Conservation (phyloP, 53 echinoderm and acorn worm genomes). For the Holothuria leucospilota region DNA sequence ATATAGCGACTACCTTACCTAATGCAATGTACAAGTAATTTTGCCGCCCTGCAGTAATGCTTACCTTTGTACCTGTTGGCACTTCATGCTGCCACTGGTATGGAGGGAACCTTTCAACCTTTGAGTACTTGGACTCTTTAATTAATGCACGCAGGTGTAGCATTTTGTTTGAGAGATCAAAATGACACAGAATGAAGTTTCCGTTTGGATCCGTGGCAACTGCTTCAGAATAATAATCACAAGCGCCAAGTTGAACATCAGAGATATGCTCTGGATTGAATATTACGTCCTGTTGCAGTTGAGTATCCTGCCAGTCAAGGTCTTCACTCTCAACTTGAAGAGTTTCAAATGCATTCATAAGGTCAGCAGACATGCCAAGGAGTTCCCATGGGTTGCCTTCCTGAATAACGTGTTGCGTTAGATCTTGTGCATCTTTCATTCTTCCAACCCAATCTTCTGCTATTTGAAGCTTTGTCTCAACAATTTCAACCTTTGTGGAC, state of each 20-base stretch:
- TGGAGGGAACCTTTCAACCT: too few relatives aligned
- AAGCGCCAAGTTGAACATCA: not conserved
- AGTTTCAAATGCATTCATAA: not conserved
- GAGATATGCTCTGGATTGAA: not conserved
- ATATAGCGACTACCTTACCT: too few relatives aligned
- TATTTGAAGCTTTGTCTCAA: not conserved
- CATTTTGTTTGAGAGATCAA: not conserved
- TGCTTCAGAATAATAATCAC: not conserved
- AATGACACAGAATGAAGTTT: not conserved
- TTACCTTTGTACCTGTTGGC: not conserved
- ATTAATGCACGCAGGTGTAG: not conserved
- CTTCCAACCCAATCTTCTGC: not conserved
- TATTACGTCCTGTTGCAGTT: not conserved
- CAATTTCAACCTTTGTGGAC: not conserved
- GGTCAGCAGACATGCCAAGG: not conserved
- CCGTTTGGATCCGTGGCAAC: not conserved
- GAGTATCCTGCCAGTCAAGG: not conserved
- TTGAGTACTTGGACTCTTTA: too few relatives aligned
- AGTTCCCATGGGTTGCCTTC: conserved; percentile 15
- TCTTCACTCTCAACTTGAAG: not conserved
- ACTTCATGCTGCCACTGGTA: not conserved
- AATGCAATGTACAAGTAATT: too few relatives aligned
- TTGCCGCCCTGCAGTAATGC: too few relatives aligned
- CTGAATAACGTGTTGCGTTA: not conserved
- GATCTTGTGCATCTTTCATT: conserved; percentile 1